A percentile compares a stretch with the other conserved stretches of the same genome.
These are phyloP conservation scores for Connochaetes taurinus DNA, from an alignment of 2,113 vertebrate genomes.

Conservation along the genomic window DNA sequence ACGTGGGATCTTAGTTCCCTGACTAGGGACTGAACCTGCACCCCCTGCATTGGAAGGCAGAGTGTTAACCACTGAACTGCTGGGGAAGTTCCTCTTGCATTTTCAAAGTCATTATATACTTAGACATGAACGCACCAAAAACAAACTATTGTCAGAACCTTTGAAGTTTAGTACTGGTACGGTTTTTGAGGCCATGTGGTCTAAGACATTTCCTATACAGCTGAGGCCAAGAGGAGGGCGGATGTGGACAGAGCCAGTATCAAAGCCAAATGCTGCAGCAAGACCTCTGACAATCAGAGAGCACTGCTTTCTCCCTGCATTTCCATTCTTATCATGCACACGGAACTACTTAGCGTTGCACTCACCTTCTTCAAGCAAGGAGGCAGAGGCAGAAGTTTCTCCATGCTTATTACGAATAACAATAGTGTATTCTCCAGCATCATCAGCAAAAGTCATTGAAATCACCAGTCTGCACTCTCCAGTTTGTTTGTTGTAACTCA, in stretches of 20 bases:
- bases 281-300: neutral
- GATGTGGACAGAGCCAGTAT: neutral
- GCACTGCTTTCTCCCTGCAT: neutral
- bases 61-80: neutral
- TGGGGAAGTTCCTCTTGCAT: neutral
- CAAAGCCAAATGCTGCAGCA: neutral
- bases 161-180: neutral
- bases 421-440: slow-evolving; percentile 96
- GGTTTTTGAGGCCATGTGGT: neutral
- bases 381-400: slow-evolving; percentile 90
- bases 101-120: neutral
- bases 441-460: slow-evolving; percentile 97
- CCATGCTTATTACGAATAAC: slow-evolving; percentile 91
- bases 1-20: neutral
- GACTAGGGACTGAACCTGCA: neutral
- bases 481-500: slow-evolving; percentile 91
- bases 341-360: neutral
- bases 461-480: slow-evolving; percentile 95
- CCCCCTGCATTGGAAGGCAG: neutral
- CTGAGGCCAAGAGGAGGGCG: neutral
- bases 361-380: slow-evolving; percentile 93
- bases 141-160: neutral
- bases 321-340: neutral
- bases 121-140: neutral
- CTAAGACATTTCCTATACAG: neutral